phyloP scores from a whole-genome alignment of 2,888 invertebrate species.

The Chrysina gloriosa region DNA sequence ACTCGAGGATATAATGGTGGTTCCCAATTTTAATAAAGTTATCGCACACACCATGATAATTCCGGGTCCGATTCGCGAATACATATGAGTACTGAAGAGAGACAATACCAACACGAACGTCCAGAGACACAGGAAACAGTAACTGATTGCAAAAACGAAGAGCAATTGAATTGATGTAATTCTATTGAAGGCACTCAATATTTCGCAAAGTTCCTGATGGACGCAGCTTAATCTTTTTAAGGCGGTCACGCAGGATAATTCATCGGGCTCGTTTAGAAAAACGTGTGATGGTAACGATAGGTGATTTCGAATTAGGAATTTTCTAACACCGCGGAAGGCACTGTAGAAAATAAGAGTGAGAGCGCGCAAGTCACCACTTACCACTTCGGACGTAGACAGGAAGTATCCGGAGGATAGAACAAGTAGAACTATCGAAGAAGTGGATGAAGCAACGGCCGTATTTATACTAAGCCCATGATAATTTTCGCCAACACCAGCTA shows the following conservation, averaged over 20 bases:
- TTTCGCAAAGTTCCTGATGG: constrained; percentile 15
- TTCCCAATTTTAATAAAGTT: neutral
- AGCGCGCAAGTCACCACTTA: no score
- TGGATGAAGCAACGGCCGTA: neutral
- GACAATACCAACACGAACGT: neutral
- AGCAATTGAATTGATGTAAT: constrained; percentile 9
- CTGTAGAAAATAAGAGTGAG: no score
- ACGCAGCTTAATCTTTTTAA: neutral
- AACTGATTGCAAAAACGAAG: neutral
- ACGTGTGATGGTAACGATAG: neutral
- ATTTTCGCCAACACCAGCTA: neutral
- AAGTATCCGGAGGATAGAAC: no score
- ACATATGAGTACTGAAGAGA: no score
- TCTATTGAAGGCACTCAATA: neutral
- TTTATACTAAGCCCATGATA: neutral
- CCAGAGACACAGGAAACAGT: neutral
- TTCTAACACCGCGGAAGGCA: neutral
- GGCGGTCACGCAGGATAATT: neutral
- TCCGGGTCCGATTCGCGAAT: no score
- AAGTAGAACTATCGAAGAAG: neutral
- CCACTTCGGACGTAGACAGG: no score
- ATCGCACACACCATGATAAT: neutral
- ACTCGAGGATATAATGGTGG: neutral
- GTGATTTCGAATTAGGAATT: neutral
- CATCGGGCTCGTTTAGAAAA: neutral